Evolutionary conservation across 2,797 vertebrate genomes (phyloP), one percentile per base, ranked within the genome.

Genomic region (Epinephelus malabaricus): DNA sequence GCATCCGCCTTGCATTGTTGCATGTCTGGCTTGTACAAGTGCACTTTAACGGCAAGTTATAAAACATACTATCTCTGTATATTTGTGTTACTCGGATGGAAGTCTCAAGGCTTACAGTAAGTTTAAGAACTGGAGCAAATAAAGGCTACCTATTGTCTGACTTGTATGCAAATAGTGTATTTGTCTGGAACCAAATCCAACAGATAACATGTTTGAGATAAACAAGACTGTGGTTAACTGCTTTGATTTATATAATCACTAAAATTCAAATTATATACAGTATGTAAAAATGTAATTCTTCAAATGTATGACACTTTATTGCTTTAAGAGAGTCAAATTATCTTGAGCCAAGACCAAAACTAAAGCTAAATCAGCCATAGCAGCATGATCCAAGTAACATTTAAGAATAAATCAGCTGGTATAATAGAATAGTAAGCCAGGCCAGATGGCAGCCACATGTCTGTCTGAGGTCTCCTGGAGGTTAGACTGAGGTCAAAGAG

Each of bases 381-480:
- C 69, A 68, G 56, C 23, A 49, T 15, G 68, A 78, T 67, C 59
- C 49, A 70, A 73, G 63, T 73, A 84, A 67, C 66, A 83, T 85
- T 89, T 79, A 86, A 64, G 77, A 86, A 85, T 85, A 82, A 86
- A 87, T 90, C 79, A 85, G 70, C 61, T 86, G 76, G 61, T 83
- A 50, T 81, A 85, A 71, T 69, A 73, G 67, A 43, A 59, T 11
- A 58, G 51, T 75, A 64, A 79, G 65, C 74, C 71, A 14, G 67
- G 70, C 76, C 92, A 91, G 85, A 90, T 92, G 91, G 86, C 73
- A 51, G 53, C 77, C 92, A 93, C 89, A 92, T 94, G 92, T 85
- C 78, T 76, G 78, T 89, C 79, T 79, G 3, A 77, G 72, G 86
- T 84, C 80, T 87, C 71, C 46, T 7, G 43, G 81, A 86, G 84